Evolutionary conservation across 1,140 invertebrate genomes (phyloP), one percentile per base, ranked within the genome.

Genomic region (Protaetia brevitarsis): DNA sequence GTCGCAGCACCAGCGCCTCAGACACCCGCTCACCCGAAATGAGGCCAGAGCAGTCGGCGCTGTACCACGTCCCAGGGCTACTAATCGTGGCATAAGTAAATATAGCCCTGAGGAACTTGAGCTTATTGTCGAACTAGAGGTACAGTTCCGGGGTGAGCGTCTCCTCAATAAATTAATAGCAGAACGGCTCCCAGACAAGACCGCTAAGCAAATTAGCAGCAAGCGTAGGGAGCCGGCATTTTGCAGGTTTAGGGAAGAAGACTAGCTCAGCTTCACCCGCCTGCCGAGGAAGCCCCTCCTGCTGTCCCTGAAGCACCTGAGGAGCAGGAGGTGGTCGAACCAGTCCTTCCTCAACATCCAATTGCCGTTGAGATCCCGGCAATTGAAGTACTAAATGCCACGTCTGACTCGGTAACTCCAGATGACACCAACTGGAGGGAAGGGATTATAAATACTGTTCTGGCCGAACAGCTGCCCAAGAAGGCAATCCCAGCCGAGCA

Each of bases 401-500:
- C 13, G 13, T 8, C n/a, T 1, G 45, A 51, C 21, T 51, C 45
- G 45, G 21, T 51, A 51, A 19, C 45, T 60, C 26, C 58, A 27
- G 58, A 6, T 21, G 29, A 23, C 6, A 16, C 13, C n/a, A 31
- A 8, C 19, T 63, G 60, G 60, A 34, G 62, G n/a, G 13, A 63
- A 34, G 36, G 62, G 36, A 37, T 63, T 6, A 45, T 63, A 45
- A 5, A 23, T 11, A 30, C 62, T 36, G 62, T 16, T 23, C 62
- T 63, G 60, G 34, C 60, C n/a, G 19, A 63, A 2, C 36, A 27
- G 31, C 11, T 28, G 23, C 31, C 31, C 10, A 45, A 28, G 60
- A 34, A 63, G 36, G 62, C 34, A n/a, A 45, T 63, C 62, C 36
- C 62, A 37, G 31, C 16, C 26, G 62, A 45, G 36, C 34, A 30